phyloP scores from a whole-genome alignment of 2,113 vertebrate species.

The Pygoscelis adeliae region DNA sequence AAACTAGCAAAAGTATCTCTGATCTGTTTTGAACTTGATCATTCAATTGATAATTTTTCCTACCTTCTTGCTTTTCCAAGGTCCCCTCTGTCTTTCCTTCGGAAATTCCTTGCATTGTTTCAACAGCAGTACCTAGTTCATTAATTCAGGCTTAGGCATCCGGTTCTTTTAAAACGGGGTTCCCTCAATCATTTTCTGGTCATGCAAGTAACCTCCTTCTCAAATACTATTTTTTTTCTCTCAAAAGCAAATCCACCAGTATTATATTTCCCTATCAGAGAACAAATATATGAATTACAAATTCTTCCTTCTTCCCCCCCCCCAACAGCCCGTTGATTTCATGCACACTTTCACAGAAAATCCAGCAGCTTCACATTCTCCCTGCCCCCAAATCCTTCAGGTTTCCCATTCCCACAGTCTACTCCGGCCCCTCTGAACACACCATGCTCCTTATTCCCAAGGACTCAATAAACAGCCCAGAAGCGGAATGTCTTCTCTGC shows the following conservation, averaged over 20 bases:
- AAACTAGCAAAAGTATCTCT: not conserved
- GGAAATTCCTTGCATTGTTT: conserved; percentile 54
- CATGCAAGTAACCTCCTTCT: conserved; percentile 21
- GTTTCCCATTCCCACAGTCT: conserved; percentile 41
- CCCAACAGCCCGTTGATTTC: conserved; percentile 21
- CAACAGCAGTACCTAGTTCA: conserved; percentile 16
- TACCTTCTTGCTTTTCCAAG: conserved; percentile 21
- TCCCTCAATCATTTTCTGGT: conserved; percentile 18
- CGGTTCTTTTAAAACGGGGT: not conserved
- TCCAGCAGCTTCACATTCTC: conserved; percentile 51
- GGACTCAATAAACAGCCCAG: not conserved
- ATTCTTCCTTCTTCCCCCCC: not conserved
- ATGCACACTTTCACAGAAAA: conserved; percentile 55
- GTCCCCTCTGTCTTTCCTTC: not conserved
- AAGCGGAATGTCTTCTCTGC: not conserved
- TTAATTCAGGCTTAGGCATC: conserved; percentile 27
- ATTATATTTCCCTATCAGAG: conserved; percentile 50
- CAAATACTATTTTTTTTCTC: not conserved
- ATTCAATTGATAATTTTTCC: not conserved
- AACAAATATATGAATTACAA: conserved; percentile 35
- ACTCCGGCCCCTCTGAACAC: not conserved
- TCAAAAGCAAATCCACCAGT: conserved; percentile 42
- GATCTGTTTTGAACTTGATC: not conserved
- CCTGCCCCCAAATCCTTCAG: conserved; percentile 40
- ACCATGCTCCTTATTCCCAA: not conserved